These are phyloP conservation scores for Bovichtus diacanthus DNA, from an alignment of 2,797 vertebrate genomes.

Conservation along the genomic window DNA sequence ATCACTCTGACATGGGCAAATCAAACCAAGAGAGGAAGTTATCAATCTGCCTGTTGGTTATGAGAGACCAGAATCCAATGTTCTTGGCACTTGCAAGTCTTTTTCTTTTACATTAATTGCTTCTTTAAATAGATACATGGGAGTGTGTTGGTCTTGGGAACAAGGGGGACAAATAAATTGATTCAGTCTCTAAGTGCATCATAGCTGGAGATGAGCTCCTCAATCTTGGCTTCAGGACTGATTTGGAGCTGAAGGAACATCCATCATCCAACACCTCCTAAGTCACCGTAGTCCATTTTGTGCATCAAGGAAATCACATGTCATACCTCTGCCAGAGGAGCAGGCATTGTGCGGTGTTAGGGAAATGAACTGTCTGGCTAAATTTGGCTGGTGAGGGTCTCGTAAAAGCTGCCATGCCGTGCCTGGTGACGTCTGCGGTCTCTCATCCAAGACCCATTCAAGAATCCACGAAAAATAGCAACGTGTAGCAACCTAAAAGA, in stretches of 20 bases:
- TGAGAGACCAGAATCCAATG: conserved; percentile 54
- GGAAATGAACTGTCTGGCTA: conserved; percentile 51
- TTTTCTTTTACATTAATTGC: conserved; percentile 82
- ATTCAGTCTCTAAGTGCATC: conserved; percentile 59
- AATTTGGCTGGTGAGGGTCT: conserved; percentile 18
- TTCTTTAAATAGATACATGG: conserved; percentile 70
- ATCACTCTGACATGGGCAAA: conserved; percentile 79
- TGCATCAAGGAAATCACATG: conserved; percentile 62
- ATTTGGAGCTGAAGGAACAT: conserved; percentile 55
- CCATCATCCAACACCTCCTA: conserved; percentile 50
- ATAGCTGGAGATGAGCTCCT: conserved; percentile 47
- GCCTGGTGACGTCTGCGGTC: conserved; percentile 17
- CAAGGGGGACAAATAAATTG: conserved; percentile 50
- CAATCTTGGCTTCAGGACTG: conserved; percentile 55
- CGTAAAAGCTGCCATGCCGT: conserved; percentile 19
- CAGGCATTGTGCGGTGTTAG: conserved; percentile 11
- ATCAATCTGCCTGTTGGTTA: conserved; percentile 76
- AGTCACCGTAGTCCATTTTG: conserved; percentile 36
- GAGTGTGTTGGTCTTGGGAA: conserved; percentile 24
- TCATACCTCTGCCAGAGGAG: conserved; percentile 30
- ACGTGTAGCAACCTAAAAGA: conserved; percentile 1
- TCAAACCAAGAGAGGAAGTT: conserved; percentile 66
- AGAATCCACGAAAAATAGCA: conserved; percentile 3
- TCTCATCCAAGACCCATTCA: conserved; percentile 17
- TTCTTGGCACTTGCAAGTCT: conserved; percentile 67